phyloP scores from a whole-genome alignment of 2,888 invertebrate species.

The Clusia tigrina region DNA sequence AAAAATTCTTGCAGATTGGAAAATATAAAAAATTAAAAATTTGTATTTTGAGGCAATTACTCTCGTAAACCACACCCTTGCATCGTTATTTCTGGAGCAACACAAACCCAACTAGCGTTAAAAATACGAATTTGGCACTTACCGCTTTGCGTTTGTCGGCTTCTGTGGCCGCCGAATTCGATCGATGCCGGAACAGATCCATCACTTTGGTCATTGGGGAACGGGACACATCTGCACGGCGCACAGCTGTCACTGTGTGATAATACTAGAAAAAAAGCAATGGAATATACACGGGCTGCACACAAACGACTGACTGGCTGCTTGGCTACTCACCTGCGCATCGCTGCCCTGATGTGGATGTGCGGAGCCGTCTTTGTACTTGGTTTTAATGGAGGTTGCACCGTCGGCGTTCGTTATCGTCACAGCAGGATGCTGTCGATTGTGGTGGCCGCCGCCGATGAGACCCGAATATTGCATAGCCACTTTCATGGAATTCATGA shows the following conservation, averaged over 20 bases:
- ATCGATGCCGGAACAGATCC: conserved; percentile 84
- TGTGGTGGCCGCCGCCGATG: conserved; percentile 46
- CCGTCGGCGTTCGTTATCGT: conserved; percentile 59
- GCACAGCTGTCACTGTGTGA: conserved; percentile 74
- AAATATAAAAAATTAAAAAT: no score
- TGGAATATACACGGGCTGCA: no score
- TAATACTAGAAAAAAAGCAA: conserved; percentile 69
- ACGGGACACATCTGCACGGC: conserved; percentile 70
- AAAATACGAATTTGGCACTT: conserved; percentile 65
- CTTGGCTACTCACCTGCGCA: conserved; percentile 53
- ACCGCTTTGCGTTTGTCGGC: conserved; percentile 78
- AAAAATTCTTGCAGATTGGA: no score
- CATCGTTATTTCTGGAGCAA: no score
- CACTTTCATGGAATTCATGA: conserved; percentile 87
- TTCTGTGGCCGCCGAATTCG: conserved; percentile 74
- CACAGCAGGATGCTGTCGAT: conserved; percentile 55
- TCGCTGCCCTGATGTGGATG: conserved; percentile 74
- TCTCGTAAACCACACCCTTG: no score
- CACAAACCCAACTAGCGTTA: no score
- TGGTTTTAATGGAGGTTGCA: conserved; percentile 57
- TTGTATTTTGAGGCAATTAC: no score
- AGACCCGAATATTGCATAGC: conserved; percentile 72
- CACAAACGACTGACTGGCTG: neutral
- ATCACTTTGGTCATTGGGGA: conserved; percentile 91
- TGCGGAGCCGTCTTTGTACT: conserved; percentile 74